phyloP scores from a whole-genome alignment of 1,140 invertebrate genomes.

The Caerostris extrusa region DNA sequence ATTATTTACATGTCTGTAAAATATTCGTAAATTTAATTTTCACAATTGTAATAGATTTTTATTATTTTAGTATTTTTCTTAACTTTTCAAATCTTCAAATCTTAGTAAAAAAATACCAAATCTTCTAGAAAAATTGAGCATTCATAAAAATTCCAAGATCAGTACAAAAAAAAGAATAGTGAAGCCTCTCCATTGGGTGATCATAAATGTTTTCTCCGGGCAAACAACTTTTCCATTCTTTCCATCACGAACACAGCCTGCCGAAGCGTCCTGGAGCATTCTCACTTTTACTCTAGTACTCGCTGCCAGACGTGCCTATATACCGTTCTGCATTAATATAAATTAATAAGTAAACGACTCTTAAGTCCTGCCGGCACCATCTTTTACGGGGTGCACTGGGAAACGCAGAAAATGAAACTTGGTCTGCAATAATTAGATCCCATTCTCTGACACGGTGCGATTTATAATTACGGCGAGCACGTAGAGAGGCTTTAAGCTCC shows the following conservation, averaged over 20 bases:
- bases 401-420: constrained; percentile 7
- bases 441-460: constrained; percentile 52
- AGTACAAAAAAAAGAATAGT: too few relatives aligned
- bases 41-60: too few relatives aligned
- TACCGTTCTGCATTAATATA: neutral
- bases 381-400: neutral
- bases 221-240: neutral
- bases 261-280: neutral
- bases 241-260: neutral
- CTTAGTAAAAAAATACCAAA: too few relatives aligned
- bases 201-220: neutral
- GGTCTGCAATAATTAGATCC: constrained; percentile 62
- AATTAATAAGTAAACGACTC: constrained; percentile 4
- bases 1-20: too few relatives aligned
- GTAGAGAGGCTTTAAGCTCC: constrained; percentile 36
- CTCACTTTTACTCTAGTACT: neutral
- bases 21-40: too few relatives aligned
- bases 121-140: too few relatives aligned
- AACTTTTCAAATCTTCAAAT: too few relatives aligned
- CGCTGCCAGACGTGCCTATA: neutral
- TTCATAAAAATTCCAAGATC: too few relatives aligned
- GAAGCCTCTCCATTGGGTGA: too few relatives aligned
- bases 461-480: constrained; percentile 67
- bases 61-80: too few relatives aligned
- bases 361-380: neutral